These are phyloP conservation scores for Trachelipus rathkii DNA, from an alignment of 1,140 invertebrate genomes.

Conservation along the genomic window DNA sequence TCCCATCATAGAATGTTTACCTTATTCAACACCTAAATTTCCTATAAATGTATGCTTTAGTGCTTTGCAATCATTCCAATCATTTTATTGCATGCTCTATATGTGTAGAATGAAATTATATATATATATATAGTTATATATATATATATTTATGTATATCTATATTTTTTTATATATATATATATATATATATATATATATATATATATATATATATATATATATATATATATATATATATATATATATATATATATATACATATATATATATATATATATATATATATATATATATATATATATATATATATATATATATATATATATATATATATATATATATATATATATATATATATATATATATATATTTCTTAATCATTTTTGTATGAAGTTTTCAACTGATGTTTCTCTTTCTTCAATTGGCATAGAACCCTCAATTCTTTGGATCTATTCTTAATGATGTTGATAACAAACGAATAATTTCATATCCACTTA, in stretches of 20 bases:
- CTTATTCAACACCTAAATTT: background rate
- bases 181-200: slow-evolving; percentile 25
- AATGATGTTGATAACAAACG: no score
- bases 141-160: slow-evolving; percentile 22
- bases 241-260: background rate
- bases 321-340: slow-evolving; percentile 16
- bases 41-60: background rate
- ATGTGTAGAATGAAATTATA: no score
- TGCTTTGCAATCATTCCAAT: slow-evolving; percentile 1
- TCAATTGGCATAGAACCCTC: no score
- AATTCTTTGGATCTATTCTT: no score
- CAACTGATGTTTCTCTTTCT: no score
- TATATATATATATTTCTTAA: background rate
- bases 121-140: slow-evolving; percentile 22
- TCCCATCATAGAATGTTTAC: no score
- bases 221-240: slow-evolving; percentile 17
- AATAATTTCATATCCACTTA: no score
- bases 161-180: slow-evolving; percentile 18
- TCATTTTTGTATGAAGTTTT: no score
- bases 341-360: slow-evolving; percentile 11
- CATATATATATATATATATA: background rate
- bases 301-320: slow-evolving; percentile 9
- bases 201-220: slow-evolving; percentile 25
- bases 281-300: background rate
- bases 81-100: background rate